Evolutionary conservation across 2,113 vertebrate species (phyloP).

Genomic region (Apteryx owenii): DNA sequence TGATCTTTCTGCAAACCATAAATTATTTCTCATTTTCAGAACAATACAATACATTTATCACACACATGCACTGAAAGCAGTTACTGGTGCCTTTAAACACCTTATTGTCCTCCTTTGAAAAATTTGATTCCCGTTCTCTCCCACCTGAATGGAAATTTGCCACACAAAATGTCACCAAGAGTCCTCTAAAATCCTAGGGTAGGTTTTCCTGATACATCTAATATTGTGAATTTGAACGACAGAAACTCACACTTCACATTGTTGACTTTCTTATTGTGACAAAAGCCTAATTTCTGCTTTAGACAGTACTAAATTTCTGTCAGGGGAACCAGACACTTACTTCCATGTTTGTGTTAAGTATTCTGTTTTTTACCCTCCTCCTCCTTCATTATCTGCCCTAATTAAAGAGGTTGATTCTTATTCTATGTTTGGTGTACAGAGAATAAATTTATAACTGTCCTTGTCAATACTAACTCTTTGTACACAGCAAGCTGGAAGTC

Average conservation of each 20-base stretch:
- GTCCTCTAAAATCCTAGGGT: not conserved
- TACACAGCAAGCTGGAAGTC: not conserved
- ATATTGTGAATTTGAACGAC: not conserved
- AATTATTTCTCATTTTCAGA: not conserved
- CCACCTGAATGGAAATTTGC: not conserved
- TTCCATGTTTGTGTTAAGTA: not conserved
- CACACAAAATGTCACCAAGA: not conserved
- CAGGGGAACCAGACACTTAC: not conserved
- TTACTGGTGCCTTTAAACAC: not conserved
- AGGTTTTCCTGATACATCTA: not conserved
- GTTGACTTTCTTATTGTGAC: not conserved
- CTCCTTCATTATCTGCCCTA: not conserved
- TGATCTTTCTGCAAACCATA: not conserved
- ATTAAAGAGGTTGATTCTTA: not conserved
- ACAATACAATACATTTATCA: too few species aligned
- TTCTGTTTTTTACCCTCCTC: not conserved
- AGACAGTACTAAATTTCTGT: not conserved
- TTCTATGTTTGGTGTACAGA: not conserved
- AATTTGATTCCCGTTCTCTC: not conserved
- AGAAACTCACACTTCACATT: not conserved
- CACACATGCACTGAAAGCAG: not conserved
- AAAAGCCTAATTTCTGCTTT: not conserved
- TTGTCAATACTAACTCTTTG: not conserved
- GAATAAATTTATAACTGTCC: not conserved
- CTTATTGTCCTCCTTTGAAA: not conserved